These are phyloP conservation scores for Dicranocentrus wangi DNA, from an alignment of 2,888 invertebrate species.

Conservation along the genomic window DNA sequence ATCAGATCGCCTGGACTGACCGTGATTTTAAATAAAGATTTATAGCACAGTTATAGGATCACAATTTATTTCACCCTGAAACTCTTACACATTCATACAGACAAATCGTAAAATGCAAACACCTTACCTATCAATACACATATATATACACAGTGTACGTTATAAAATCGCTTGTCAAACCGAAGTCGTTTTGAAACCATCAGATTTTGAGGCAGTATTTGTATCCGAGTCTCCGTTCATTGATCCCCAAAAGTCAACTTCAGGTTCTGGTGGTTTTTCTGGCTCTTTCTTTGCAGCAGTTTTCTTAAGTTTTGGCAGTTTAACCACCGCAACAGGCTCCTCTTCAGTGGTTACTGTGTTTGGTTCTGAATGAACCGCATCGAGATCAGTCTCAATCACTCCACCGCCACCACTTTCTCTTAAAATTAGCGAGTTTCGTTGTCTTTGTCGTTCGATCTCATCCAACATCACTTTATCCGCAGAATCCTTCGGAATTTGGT, in stretches of 20 bases:
- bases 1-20: no score
- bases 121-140: not conserved
- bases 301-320: slow-evolving; percentile 20
- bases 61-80: slow-evolving; percentile 1
- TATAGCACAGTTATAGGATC: not conserved
- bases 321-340: slow-evolving; percentile 19
- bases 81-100: not conserved
- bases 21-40: no score
- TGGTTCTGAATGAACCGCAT: slow-evolving; percentile 35
- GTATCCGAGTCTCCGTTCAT: slow-evolving; percentile 28
- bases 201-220: slow-evolving; percentile 9
- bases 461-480: slow-evolving; percentile 16
- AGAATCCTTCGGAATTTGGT: slow-evolving; percentile 23
- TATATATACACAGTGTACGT: not conserved
- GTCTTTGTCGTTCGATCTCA: slow-evolving; percentile 42
- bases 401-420: slow-evolving; percentile 20
- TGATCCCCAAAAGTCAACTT: slow-evolving; percentile 42
- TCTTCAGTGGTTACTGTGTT: slow-evolving; percentile 13
- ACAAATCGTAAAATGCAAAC: not conserved
- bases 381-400: slow-evolving; percentile 56
- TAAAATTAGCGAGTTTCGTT: slow-evolving; percentile 33
- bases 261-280: slow-evolving; percentile 42
- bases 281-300: slow-evolving; percentile 33
- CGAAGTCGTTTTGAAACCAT: slow-evolving; percentile 52
- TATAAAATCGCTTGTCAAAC: slow-evolving; percentile 22